A percentile compares a stretch with the other conserved stretches of the same genome.
phyloP scores from a whole-genome alignment of 2,888 invertebrate species.

The Ptilodon capucinus region DNA sequence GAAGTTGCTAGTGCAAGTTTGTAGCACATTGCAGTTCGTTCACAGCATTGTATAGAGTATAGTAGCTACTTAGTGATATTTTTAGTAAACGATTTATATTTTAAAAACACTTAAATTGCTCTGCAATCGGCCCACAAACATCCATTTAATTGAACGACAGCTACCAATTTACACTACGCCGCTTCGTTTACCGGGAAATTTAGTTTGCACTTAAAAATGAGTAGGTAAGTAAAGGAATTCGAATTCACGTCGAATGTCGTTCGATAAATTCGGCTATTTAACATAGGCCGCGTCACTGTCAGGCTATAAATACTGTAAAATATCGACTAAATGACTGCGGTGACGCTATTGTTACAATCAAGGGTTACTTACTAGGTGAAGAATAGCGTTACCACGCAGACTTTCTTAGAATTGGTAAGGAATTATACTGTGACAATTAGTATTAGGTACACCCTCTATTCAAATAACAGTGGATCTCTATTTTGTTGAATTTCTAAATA shows the following conservation, averaged over 20 bases:
- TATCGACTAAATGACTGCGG: conserved; percentile 15
- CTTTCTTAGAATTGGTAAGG: no score
- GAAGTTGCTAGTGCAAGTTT: no score
- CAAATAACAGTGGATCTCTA: no score
- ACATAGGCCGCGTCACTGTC: conserved; percentile 20
- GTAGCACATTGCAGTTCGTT: no score
- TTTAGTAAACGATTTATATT: no score
- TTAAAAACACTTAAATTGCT: no score
- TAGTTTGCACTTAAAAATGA: conserved; percentile 2
- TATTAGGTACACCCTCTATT: no score
- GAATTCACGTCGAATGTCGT: background rate
- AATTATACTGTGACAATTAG: no score
- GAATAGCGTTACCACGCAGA: no score
- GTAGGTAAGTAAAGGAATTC: conserved; percentile 9
- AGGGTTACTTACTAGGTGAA: background rate
- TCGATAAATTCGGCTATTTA: conserved; percentile 38
- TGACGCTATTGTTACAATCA: conserved; percentile 11
- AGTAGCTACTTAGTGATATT: no score
- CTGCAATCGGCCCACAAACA: background rate
- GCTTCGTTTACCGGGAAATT: conserved; percentile 2
- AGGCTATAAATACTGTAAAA: conserved; percentile 23
- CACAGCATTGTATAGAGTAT: no score
- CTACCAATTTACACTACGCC: background rate
- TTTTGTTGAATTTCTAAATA: no score
- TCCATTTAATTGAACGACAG: background rate